These are phyloP conservation scores for Tuberolachnus salignus DNA, from an alignment of 2,888 invertebrate genomes.

Conservation along the genomic window DNA sequence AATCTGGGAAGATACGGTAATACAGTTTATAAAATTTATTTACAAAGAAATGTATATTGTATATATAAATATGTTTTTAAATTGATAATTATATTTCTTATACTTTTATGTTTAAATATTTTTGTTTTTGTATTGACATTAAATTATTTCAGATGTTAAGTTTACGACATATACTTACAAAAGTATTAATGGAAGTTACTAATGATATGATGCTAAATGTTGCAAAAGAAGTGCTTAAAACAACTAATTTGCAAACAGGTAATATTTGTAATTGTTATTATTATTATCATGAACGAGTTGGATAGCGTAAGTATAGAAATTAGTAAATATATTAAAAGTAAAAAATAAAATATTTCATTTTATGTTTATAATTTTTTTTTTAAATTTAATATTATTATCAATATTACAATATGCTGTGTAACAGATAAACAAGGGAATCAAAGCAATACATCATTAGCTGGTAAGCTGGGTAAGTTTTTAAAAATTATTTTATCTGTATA, in stretches of 20 bases:
- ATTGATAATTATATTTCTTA: background rate
- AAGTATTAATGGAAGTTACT: slow-evolving; percentile 92
- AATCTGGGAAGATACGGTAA: slow-evolving; percentile 67
- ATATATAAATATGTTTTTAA: background rate
- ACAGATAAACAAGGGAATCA: slow-evolving; percentile 79
- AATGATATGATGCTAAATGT: slow-evolving; percentile 84
- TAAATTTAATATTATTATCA: slow-evolving; percentile 67
- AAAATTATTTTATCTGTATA: background rate
- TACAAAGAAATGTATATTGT: background rate
- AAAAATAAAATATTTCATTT: slow-evolving; percentile 3
- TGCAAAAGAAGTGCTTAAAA: slow-evolving; percentile 74
- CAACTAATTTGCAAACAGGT: slow-evolving; percentile 67
- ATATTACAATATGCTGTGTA: slow-evolving; percentile 74
- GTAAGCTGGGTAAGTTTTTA: slow-evolving; percentile 84
- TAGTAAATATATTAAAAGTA: background rate
- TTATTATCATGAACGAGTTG: background rate
- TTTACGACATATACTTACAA: slow-evolving; percentile 87
- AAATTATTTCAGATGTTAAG: slow-evolving; percentile 75
- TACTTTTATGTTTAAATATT: background rate
- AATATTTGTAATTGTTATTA: slow-evolving; percentile 28
- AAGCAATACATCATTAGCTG: slow-evolving; percentile 88
- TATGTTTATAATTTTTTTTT: slow-evolving; percentile 59
- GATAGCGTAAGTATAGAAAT: slow-evolving; percentile 2
- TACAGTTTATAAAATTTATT: slow-evolving; percentile 51
- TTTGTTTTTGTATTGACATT: slow-evolving; percentile 3